Conservation (phyloP, 2,888 invertebrate species). For the Cephus sareptanus region DNA sequence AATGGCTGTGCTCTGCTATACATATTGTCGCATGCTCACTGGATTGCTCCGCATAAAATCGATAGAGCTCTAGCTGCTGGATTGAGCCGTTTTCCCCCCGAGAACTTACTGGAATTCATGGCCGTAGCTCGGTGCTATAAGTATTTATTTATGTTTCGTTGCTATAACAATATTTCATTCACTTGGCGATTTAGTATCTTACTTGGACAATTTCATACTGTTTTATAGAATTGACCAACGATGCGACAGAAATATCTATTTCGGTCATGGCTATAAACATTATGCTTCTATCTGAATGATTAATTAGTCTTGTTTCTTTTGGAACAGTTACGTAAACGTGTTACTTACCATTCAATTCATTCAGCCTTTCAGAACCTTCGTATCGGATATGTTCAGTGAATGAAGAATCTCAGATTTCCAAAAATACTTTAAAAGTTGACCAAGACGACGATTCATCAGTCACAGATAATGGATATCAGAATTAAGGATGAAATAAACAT, state of each 20-base stretch:
- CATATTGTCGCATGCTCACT: slow-evolving; percentile 2
- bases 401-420: neutral
- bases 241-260: neutral
- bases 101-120: neutral
- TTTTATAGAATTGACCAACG: neutral
- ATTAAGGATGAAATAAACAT: neutral
- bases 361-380: neutral
- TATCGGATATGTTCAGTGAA: neutral
- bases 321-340: neutral
- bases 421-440: neutral
- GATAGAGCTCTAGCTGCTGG: neutral
- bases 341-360: neutral
- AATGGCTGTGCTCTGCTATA: slow-evolving; percentile 1
- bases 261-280: neutral
- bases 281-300: neutral
- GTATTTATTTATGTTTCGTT: neutral
- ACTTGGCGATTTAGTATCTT: neutral
- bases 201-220: neutral
- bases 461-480: neutral
- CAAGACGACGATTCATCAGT: neutral
- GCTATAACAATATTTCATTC: neutral
- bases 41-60: slow-evolving; percentile 5
- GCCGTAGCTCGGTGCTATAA: neutral
- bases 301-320: neutral
- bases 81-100: neutral